phyloP scores from a whole-genome alignment of 2,888 invertebrate species.

The Eretmocerus hayati region DNA sequence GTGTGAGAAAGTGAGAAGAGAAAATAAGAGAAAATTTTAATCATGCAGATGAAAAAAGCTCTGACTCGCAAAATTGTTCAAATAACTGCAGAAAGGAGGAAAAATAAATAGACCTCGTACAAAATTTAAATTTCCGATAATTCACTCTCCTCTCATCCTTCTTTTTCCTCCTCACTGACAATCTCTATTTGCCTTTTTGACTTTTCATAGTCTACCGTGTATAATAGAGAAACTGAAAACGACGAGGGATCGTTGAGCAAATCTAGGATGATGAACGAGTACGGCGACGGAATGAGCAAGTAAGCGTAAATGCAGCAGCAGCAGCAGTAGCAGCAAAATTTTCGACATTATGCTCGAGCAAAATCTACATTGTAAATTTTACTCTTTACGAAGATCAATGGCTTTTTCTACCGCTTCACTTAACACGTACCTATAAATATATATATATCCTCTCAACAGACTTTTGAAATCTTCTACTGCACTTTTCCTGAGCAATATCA shows the following conservation, averaged over 20 bases:
- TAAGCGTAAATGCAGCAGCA: neutral
- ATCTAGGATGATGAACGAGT: constrained; percentile 23
- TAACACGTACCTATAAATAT: too few relatives aligned
- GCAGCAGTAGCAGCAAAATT: constrained; percentile 14
- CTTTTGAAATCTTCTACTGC: too few relatives aligned
- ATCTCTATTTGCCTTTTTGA: constrained; percentile 6
- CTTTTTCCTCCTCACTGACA: neutral
- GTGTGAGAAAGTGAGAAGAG: too few relatives aligned
- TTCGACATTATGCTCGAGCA: constrained; percentile 22
- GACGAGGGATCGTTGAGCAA: constrained; percentile 14
- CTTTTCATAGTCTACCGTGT: constrained; percentile 17
- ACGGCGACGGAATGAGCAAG: constrained; percentile 1
- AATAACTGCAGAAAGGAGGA: too few relatives aligned
- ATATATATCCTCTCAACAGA: too few relatives aligned
- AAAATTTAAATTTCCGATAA: constrained; percentile 20
- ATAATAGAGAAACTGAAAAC: constrained; percentile 19
- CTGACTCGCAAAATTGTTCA: too few relatives aligned
- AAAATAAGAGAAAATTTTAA: too few relatives aligned
- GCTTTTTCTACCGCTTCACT: constrained; percentile 12
- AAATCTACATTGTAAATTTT: constrained; percentile 24
- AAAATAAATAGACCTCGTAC: too few relatives aligned
- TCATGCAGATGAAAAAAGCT: too few relatives aligned
- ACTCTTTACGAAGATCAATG: constrained; percentile 24
- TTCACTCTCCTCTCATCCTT: neutral
- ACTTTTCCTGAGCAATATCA: neutral